phyloP scores from a whole-genome alignment of 2,888 invertebrate genomes.

The Creontiades dilutus region DNA sequence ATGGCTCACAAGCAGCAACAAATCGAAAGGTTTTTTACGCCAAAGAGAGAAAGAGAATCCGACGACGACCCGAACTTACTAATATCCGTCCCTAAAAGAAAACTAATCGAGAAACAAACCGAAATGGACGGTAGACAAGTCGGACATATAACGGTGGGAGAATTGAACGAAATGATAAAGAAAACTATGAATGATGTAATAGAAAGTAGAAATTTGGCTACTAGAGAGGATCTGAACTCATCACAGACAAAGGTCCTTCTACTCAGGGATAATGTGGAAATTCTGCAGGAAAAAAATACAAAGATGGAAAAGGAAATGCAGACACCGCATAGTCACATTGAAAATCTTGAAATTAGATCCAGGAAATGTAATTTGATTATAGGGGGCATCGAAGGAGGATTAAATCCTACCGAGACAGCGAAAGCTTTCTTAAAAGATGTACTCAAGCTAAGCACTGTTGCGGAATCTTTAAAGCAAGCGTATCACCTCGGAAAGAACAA shows the following conservation, averaged over 20 bases:
- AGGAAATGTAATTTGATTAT: background rate
- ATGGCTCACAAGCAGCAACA: too few species aligned
- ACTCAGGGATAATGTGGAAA: background rate
- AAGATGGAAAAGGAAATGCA: background rate
- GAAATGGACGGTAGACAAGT: background rate
- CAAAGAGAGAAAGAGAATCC: background rate
- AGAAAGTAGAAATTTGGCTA: background rate
- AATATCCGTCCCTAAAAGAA: background rate
- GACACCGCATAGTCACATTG: background rate
- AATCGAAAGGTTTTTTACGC: too few species aligned
- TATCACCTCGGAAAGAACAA: background rate
- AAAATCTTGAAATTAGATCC: background rate
- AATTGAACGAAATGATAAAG: too few species aligned
- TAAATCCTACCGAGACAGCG: background rate
- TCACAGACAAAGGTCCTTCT: background rate
- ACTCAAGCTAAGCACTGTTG: background rate
- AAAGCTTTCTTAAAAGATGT: background rate
- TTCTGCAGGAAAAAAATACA: background rate
- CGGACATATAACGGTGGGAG: background rate
- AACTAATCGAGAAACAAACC: background rate
- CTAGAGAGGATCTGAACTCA: background rate
- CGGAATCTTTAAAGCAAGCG: background rate
- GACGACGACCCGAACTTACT: background rate
- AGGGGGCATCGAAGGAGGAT: background rate
- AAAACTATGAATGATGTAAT: too few species aligned